phyloP scores from a whole-genome alignment of 2,113 vertebrate species.

The Pleuronectes platessa region DNA sequence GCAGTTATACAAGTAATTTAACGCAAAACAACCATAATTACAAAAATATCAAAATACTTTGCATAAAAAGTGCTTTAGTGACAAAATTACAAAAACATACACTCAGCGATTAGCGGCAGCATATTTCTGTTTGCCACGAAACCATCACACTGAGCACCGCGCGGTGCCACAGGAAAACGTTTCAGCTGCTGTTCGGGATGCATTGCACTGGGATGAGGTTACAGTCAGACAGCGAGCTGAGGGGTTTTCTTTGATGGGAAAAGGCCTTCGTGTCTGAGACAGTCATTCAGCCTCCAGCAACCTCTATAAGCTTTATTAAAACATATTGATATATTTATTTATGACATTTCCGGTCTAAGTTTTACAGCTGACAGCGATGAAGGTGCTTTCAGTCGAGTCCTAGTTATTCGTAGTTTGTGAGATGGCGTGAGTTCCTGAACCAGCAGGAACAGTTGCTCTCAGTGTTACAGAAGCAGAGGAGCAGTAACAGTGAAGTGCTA shows the following conservation, averaged over 20 bases:
- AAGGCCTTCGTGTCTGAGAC: conserved; percentile 63
- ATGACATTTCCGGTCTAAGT: conserved; percentile 4
- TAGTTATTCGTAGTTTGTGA: neutral
- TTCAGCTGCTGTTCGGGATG: conserved; percentile 39
- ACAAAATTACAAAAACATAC: conserved; percentile 78
- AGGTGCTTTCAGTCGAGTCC: conserved; percentile 27
- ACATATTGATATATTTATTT: conserved; percentile 33
- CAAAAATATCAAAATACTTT: conserved; percentile 83
- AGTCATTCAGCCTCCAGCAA: conserved; percentile 55
- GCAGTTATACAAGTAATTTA: conserved; percentile 25
- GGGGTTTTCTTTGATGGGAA: conserved; percentile 3
- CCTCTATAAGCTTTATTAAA: conserved; percentile 33
- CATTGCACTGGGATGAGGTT: conserved; percentile 74
- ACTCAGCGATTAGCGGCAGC: conserved; percentile 54
- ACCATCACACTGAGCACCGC: conserved; percentile 40
- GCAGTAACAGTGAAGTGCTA: conserved; percentile 27
- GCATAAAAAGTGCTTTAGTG: conserved; percentile 83
- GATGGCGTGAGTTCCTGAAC: conserved; percentile 68
- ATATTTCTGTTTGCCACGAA: conserved; percentile 43
- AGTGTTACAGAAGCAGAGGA: conserved; percentile 26
- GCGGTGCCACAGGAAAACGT: conserved; percentile 7
- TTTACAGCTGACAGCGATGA: conserved; percentile 28
- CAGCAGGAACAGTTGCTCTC: conserved; percentile 75
- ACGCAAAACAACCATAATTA: conserved; percentile 62
- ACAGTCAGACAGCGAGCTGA: conserved; percentile 55